Evolutionary conservation across 2,888 invertebrate species (phyloP).

Genomic region (Falcaria lacertinaria): DNA sequence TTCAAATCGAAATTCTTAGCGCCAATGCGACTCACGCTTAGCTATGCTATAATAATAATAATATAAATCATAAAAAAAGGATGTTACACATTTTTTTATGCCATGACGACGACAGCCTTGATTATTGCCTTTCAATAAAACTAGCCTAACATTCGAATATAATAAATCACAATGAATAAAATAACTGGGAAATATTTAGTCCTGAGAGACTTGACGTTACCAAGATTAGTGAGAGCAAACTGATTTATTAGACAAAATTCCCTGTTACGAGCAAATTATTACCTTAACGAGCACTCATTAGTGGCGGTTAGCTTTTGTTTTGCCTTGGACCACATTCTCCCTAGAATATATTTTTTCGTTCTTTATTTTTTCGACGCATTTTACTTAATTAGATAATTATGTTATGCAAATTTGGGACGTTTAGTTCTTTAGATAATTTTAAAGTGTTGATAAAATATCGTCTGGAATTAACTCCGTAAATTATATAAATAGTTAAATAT

Average conservation of each 20-base stretch:
- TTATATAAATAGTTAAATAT: too few species aligned
- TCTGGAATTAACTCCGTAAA: too few species aligned
- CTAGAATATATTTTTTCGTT: constrained; percentile 27
- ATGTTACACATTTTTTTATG: too few species aligned
- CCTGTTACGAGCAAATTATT: constrained; percentile 47
- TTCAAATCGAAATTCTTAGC: too few species aligned
- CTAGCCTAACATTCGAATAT: neutral
- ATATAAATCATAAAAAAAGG: too few species aligned
- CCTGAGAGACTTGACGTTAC: neutral
- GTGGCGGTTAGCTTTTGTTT: constrained; percentile 51
- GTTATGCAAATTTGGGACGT: constrained; percentile 53
- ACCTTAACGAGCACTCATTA: constrained; percentile 57
- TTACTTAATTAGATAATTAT: constrained; percentile 51
- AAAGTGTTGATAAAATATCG: too few species aligned
- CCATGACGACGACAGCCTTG: too few species aligned
- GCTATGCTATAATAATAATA: too few species aligned
- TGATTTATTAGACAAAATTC: constrained; percentile 26
- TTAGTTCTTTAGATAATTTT: constrained; percentile 35
- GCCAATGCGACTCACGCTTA: too few species aligned
- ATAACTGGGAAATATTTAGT: neutral
- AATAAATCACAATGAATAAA: neutral
- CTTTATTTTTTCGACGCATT: constrained; percentile 26
- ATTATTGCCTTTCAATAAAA: too few species aligned
- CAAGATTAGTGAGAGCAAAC: constrained; percentile 3
- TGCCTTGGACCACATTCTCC: constrained; percentile 31